phyloP scores from a whole-genome alignment of 2,797 vertebrate species.

The Spheniscus humboldti region DNA sequence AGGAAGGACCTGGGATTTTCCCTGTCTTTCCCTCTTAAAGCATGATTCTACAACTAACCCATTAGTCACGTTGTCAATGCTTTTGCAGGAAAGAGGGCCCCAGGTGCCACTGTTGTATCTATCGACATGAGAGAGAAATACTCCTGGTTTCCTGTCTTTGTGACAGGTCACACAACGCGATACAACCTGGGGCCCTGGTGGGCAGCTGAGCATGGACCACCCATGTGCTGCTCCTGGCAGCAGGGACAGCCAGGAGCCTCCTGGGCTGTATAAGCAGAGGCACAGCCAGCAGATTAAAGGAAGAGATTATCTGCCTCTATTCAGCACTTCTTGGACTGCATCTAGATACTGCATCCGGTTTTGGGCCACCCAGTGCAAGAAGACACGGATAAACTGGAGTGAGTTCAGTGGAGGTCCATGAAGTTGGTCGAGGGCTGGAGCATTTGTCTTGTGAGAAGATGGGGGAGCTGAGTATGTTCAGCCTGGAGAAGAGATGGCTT shows the following conservation, averaged over 20 bases:
- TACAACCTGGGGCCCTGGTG: not conserved
- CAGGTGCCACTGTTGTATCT: not conserved
- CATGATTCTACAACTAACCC: not conserved
- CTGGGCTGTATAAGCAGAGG: not conserved
- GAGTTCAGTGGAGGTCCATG: not conserved
- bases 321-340: not conserved
- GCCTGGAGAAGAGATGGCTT: not conserved
- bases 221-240: not conserved
- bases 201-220: not conserved
- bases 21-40: not conserved
- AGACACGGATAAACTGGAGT: fast-evolving
- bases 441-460: not conserved
- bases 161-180: not conserved
- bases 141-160: not conserved
- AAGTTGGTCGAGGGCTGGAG: not conserved
- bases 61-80: not conserved
- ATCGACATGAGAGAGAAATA: not conserved
- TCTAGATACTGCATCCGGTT: not conserved
- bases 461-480: not conserved
- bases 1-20: not conserved
- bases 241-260: not conserved
- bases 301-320: not conserved
- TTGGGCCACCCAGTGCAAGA: not conserved
- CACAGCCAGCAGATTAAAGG: not conserved
- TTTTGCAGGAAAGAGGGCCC: not conserved